Conservation (phyloP, 2,113 vertebrate species). For the Pantherophis guttatus region DNA sequence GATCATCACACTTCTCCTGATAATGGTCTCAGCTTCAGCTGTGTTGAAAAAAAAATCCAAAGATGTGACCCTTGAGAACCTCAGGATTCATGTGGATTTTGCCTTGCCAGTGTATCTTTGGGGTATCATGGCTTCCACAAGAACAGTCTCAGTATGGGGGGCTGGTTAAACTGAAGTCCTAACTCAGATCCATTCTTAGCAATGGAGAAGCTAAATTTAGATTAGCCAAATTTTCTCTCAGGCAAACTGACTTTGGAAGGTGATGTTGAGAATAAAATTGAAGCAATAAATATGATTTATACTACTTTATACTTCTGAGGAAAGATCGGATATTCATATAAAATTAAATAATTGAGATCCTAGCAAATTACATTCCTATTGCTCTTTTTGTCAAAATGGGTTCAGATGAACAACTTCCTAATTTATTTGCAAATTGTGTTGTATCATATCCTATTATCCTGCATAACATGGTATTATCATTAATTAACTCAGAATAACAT, state of each 20-base stretch:
- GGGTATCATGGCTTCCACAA: neutral
- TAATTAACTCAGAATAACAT: neutral
- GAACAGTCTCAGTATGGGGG: neutral
- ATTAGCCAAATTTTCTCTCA: neutral
- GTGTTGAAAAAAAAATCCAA: neutral
- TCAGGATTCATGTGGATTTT: neutral
- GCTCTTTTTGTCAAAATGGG: neutral
- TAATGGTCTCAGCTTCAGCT: neutral
- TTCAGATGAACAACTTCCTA: neutral
- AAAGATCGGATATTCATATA: neutral
- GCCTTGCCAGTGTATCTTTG: neutral
- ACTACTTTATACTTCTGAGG: neutral
- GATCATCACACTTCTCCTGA: neutral
- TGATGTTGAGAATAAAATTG: neutral
- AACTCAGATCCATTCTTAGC: neutral
- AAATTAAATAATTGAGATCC: neutral
- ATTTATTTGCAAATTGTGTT: neutral
- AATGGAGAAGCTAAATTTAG: neutral
- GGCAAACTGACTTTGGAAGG: neutral
- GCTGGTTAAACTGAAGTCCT: neutral
- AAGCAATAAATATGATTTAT: neutral
- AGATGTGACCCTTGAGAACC: neutral
- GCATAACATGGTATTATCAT: neutral
- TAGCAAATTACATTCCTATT: neutral
- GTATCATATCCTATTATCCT: neutral